These are phyloP conservation scores for Oncorhynchus tshawytscha DNA, from an alignment of 2,113 vertebrate genomes.

Conservation along the genomic window DNA sequence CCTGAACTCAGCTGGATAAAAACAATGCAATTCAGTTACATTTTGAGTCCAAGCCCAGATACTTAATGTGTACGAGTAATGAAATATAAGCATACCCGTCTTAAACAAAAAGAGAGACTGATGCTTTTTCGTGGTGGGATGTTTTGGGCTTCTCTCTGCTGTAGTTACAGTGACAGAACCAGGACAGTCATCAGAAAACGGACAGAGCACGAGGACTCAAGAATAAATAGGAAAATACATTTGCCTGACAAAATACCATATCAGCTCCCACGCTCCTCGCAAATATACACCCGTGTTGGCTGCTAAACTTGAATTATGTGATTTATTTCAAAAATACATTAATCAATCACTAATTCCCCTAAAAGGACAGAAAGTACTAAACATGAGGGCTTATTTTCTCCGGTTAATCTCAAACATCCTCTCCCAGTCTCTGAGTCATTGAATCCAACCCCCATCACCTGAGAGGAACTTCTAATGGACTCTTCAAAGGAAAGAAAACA, in stretches of 20 bases:
- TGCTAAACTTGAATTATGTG: conserved; percentile 67
- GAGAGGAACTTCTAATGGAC: conserved; percentile 48
- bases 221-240: conserved; percentile 77
- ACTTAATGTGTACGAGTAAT: not conserved
- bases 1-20: conserved; percentile 44
- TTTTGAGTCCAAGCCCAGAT: conserved; percentile 23
- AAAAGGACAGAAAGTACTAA: conserved; percentile 58
- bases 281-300: conserved; percentile 64
- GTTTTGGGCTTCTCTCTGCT: conserved; percentile 44
- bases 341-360: conserved; percentile 49
- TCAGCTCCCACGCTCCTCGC: conserved; percentile 47
- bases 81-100: not conserved
- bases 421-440: conserved; percentile 34
- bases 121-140: conserved; percentile 5
- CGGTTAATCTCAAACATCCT: conserved; percentile 18
- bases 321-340: conserved; percentile 58
- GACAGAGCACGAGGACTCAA: conserved; percentile 60
- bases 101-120: not conserved
- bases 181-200: conserved; percentile 33
- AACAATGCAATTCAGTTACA: conserved; percentile 16
- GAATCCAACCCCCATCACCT: conserved; percentile 45
- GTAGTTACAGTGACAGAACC: conserved; percentile 50
- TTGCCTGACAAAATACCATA: conserved; percentile 63
- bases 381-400: conserved; percentile 59
- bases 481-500: conserved; percentile 15